These are phyloP conservation scores for Chloroceryle aenea DNA, from an alignment of 2,113 vertebrate species.

Conservation along the genomic window DNA sequence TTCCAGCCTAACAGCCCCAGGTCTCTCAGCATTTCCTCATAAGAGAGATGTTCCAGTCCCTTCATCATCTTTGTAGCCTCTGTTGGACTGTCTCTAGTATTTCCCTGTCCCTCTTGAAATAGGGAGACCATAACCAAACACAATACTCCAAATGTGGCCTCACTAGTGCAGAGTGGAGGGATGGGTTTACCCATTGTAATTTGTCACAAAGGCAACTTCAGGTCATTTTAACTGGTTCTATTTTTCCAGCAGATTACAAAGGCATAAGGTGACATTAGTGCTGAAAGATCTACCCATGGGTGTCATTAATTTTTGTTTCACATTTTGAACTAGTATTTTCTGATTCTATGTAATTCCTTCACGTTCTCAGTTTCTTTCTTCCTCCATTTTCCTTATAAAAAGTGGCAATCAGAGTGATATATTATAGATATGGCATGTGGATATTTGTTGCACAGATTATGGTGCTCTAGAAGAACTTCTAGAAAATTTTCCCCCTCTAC, in stretches of 20 bases:
- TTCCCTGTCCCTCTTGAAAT: too few relatives aligned
- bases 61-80: too few relatives aligned
- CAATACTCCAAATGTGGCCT: too few relatives aligned
- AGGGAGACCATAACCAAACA: too few relatives aligned
- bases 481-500: too few relatives aligned
- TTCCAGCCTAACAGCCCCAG: too few relatives aligned
- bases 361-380: background rate
- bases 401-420: background rate
- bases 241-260: background rate
- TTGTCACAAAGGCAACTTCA: background rate
- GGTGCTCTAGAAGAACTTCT: background rate
- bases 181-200: background rate
- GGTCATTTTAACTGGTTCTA: background rate
- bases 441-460: background rate
- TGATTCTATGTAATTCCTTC: background rate
- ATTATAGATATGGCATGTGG: background rate
- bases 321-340: background rate
- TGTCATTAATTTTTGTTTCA: background rate
- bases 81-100: too few relatives aligned
- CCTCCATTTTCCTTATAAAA: background rate
- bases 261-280: background rate
- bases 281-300: background rate
- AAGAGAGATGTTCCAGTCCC: too few relatives aligned
- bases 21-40: too few relatives aligned
- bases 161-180: too few relatives aligned